These are phyloP conservation scores for Hylaeus volcanicus DNA, from an alignment of 1,140 invertebrate genomes.

Conservation along the genomic window DNA sequence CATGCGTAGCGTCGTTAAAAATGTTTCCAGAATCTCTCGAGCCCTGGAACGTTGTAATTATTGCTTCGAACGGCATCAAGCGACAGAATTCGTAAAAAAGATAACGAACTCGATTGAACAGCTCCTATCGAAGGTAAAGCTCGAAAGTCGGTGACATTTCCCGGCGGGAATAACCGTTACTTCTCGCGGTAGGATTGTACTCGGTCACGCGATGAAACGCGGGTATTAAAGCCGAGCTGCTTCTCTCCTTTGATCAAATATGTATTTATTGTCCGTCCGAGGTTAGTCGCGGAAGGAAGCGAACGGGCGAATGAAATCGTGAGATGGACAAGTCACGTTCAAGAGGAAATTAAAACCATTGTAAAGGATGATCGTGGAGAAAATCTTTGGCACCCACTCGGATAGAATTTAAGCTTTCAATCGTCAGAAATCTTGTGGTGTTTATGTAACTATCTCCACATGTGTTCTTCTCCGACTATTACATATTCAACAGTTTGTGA, in stretches of 20 bases:
- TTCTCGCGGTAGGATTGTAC: slow-evolving; percentile 23
- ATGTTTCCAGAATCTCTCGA: not conserved
- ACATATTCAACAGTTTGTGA: too few relatives aligned
- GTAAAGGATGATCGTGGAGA: too few relatives aligned
- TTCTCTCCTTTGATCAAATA: not conserved
- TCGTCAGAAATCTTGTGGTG: too few relatives aligned
- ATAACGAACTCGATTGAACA: not conserved
- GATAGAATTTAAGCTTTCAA: too few relatives aligned
- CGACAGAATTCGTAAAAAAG: not conserved
- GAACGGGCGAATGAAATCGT: not conserved
- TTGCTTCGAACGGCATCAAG: not conserved
- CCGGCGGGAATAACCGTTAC: slow-evolving; percentile 40
- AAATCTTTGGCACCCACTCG: too few relatives aligned
- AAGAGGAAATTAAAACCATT: too few relatives aligned
- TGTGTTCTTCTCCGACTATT: too few relatives aligned
- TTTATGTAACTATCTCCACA: too few relatives aligned
- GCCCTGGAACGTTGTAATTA: not conserved
- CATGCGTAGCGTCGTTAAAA: too few relatives aligned
- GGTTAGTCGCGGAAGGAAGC: not conserved
- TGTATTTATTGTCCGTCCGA: not conserved
- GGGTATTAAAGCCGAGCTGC: slow-evolving; percentile 41
- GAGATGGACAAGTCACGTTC: too few relatives aligned
- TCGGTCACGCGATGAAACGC: slow-evolving; percentile 48
- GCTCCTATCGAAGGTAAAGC: slow-evolving; percentile 21
- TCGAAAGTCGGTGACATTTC: slow-evolving; percentile 48